Evolutionary conservation across 2,888 invertebrate species (phyloP).

Genomic region (Amiota minor): DNA sequence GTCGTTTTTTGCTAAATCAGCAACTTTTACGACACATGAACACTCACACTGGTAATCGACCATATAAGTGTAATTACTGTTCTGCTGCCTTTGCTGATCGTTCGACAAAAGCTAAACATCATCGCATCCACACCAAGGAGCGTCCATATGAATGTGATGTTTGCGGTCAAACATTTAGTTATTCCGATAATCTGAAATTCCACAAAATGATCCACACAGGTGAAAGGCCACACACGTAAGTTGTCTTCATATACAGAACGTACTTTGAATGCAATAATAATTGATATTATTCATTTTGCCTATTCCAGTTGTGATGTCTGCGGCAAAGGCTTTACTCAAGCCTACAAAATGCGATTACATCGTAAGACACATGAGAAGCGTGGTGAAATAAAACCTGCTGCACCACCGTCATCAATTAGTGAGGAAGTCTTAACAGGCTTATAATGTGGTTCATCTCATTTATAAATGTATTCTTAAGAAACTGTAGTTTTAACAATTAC

Average conservation of each 20-base stretch:
- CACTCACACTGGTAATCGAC: conserved; percentile 73
- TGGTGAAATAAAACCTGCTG: conserved; percentile 23
- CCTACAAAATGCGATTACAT: conserved; percentile 67
- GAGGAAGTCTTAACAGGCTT: not conserved
- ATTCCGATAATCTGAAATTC: conserved; percentile 70
- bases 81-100: conserved; percentile 73
- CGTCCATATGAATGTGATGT: conserved; percentile 70
- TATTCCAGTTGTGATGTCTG: conserved; percentile 62
- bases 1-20: conserved; percentile 71
- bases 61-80: conserved; percentile 72
- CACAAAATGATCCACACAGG: conserved; percentile 72
- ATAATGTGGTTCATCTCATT: too few relatives aligned
- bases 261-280: too few relatives aligned
- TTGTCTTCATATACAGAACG: too few relatives aligned
- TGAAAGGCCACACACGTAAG: conserved; percentile 70
- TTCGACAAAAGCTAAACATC: conserved; percentile 73
- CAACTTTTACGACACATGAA: conserved; percentile 73
- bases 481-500: too few relatives aligned
- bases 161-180: conserved; percentile 70
- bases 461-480: too few relatives aligned
- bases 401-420: not conserved
- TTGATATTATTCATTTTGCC: too few relatives aligned
- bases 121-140: conserved; percentile 72
- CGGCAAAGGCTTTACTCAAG: conserved; percentile 68
- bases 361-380: conserved; percentile 63